Evolutionary conservation across 2,888 invertebrate species (phyloP), one percentile per base, ranked within the genome.

Genomic region (Opisthograptis luteolata): DNA sequence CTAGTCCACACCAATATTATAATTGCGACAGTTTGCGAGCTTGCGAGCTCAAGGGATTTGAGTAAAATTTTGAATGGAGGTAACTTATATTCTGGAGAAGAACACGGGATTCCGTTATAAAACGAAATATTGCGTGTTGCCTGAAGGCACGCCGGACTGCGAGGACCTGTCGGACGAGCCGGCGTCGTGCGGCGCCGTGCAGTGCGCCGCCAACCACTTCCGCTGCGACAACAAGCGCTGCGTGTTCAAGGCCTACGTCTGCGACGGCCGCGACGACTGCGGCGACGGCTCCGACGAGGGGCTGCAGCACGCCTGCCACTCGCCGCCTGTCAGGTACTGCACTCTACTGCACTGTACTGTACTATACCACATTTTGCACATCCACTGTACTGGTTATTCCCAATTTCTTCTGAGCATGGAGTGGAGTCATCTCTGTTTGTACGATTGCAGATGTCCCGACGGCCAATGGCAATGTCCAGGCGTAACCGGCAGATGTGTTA

Each of bases 251-350:
- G 95, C 97, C 0, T 96, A 97, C 87, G 96, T 98, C 55, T 99
- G 98, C 79, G 98, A 98, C 81, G 98, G 97, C 1, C 94, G 94
- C 73, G 96, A 98, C 78, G 98, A 98, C 80, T 98, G 98, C 76
- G 96, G 96, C 0, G 98, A 98, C 81, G 94, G 94, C 36, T 96
- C 96, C 0, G 98, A 98, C 81, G 98, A 98, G 85, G 95, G 96
- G 30, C 83, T 92, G 2, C 82, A 92, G 36, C 97, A 96, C 73
- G 97, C 97, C 17, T 97, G 97, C 81, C 92, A 93, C 12, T 93
- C 95, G 31, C 96, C 95, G 5, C 94, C 94, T 1, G 95, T 95
- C 84, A 93, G 87, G 86, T 80, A 13, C n/a, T n/a, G n/a, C n/a
- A n/a, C n/a, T n/a, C n/a, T n/a, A n/a, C n/a, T n/a, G n/a, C n/a